Evolutionary conservation across 2,888 invertebrate species (phyloP), one percentile per base, ranked within the genome.

Genomic region (Zaprionus obscuricornis): DNA sequence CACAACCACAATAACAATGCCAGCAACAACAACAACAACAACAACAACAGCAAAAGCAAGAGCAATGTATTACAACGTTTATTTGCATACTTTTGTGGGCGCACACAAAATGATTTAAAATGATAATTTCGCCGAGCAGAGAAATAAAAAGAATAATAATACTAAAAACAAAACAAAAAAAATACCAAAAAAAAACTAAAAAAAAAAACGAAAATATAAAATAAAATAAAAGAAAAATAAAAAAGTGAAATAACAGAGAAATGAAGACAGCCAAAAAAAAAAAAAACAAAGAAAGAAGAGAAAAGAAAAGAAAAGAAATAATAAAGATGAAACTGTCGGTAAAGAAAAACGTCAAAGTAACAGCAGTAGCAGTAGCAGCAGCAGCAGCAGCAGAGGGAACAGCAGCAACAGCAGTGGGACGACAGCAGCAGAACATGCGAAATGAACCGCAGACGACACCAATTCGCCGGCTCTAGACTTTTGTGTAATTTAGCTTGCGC

Each of bases 91-190:
- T 81, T 81, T 63, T 84, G 82, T 52, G 62, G 54, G 60, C 62
- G 54, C 74, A 59, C 66, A 54, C 74, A 81, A 74, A 84, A 82
- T 78, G 85, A 82, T 85, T 78, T 77, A 82, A 85, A 84, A 78
- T 82, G 58, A 78, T 84, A 78, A 78, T 85, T 85, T 78, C 42
- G 34, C 36, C 22, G 31, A 13, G 51, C 24, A 43, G 43, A 29
- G 27, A 33, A n/a, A 43, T 14, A 65, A 45, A 24, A 37, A 24
- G 14, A 54, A 58, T 24, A 36, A 43, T 37, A 37, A 64, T 26
- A 26, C 29, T 26, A 43, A 39, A 29, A 40, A 56, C 16, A 17
- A 34, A 14, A 46, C 27, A 27, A 4, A 36, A 49, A 52, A 37
- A 8, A 45, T 37, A 24, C 26, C 17, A 42, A 50, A 56, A 31